A percentile compares a stretch with the other conserved stretches of the same genome.
These are phyloP conservation scores for Hirtodrosophila confusa DNA, from an alignment of 2,888 invertebrate genomes.

Conservation along the genomic window DNA sequence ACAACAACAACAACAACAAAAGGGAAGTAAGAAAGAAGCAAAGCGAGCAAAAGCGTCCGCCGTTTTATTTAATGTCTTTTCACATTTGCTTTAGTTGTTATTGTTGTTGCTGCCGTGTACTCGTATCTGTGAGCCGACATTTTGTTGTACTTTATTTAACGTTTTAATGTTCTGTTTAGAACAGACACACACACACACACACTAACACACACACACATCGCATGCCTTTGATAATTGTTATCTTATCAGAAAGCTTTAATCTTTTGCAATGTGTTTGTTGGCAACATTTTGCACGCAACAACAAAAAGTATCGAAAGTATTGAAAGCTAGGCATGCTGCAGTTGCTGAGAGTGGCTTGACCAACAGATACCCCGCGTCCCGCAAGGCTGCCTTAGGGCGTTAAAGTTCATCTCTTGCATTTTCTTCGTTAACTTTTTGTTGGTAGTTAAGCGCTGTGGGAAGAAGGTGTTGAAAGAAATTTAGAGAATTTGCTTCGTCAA, in stretches of 20 bases:
- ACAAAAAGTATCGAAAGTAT: neutral
- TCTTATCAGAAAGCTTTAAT: constrained; percentile 62
- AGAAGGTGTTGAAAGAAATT: no score
- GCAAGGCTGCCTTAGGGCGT: no score
- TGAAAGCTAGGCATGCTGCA: no score
- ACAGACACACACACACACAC: constrained; percentile 8
- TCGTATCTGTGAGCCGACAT: no score
- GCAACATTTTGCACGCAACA: constrained; percentile 12
- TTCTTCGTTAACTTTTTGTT: no score
- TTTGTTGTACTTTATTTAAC: no score
- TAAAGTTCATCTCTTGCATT: no score
- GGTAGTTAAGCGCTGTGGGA: no score
- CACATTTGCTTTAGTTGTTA: constrained; percentile 27
- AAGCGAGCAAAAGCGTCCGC: constrained; percentile 54
- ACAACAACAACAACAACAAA: constrained; percentile 37
- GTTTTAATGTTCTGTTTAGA: constrained; percentile 21
- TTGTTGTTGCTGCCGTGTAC: constrained; percentile 5
- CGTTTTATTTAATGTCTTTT: constrained; percentile 52
- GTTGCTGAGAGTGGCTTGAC: no score
- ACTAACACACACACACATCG: constrained; percentile 1
- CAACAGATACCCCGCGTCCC: no score
- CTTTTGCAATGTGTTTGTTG: constrained; percentile 56
- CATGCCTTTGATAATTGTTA: constrained; percentile 38
- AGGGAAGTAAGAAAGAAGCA: constrained; percentile 38
- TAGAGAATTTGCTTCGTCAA: no score